These are phyloP conservation scores for Lepidochrysops patricia DNA, from an alignment of 2,888 invertebrate species.

Conservation along the genomic window DNA sequence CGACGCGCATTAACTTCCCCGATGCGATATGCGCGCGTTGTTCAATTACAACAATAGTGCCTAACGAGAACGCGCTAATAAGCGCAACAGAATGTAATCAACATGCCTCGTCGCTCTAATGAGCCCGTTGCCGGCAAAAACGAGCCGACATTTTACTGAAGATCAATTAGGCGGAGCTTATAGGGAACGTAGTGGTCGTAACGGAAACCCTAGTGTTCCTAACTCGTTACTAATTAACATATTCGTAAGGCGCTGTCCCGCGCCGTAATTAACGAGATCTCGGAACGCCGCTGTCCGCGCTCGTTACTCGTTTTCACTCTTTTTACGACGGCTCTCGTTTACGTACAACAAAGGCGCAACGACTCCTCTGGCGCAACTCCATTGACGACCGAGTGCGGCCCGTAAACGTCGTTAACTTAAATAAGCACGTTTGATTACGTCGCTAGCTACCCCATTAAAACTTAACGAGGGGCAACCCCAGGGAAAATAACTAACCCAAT, in stretches of 20 bases:
- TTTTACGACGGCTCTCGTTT: conserved; percentile 28
- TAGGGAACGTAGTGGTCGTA: conserved; percentile 41
- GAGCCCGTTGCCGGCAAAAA: conserved; percentile 71
- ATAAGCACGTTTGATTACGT: conserved; percentile 73
- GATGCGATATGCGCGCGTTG: conserved; percentile 48
- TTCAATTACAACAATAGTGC: conserved; percentile 75
- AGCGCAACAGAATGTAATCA: conserved; percentile 73
- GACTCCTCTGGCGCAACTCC: conserved; percentile 42
- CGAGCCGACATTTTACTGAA: conserved; percentile 68
- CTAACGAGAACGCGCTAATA: conserved; percentile 74
- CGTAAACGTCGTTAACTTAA: conserved; percentile 70
- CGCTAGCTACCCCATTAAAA: conserved; percentile 74
- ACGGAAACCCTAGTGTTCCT: conserved; percentile 47
- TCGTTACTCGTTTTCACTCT: conserved; percentile 22
- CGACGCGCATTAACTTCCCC: conserved; percentile 41
- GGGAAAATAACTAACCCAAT: conserved; percentile 75
- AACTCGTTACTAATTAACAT: conserved; percentile 43
- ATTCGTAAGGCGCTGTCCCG: conserved; percentile 42
- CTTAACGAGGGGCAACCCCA: conserved; percentile 73
- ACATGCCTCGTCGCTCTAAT: conserved; percentile 72
- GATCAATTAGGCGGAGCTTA: conserved; percentile 69
- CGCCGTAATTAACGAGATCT: conserved; percentile 28
- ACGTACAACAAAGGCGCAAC: conserved; percentile 29
- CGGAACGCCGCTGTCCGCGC: conserved; percentile 16
- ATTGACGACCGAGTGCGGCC: conserved; percentile 62